Percentiles rank a stretch among this genome's conserved stretches.
phyloP scores from a whole-genome alignment of 2,797 vertebrate species.

The Aphelocoma californica region DNA sequence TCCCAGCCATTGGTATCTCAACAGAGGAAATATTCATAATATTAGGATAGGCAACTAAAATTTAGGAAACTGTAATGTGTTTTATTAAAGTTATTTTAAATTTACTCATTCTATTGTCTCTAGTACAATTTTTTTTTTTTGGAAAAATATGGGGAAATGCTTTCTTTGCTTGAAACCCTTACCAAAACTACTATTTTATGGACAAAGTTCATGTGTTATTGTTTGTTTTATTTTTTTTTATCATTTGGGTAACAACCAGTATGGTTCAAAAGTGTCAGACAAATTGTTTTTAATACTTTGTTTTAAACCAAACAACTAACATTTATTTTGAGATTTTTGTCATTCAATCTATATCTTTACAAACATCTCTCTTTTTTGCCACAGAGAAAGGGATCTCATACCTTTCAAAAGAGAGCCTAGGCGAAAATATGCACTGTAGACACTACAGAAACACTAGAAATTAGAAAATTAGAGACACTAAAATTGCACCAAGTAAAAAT shows the following conservation, averaged over 20 bases:
- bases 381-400: not conserved
- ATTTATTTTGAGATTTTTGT: not conserved
- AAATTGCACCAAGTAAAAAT: not conserved
- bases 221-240: not conserved
- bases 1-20: not conserved
- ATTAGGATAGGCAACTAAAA: not conserved
- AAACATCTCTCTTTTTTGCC: not conserved
- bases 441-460: not conserved
- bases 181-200: not conserved
- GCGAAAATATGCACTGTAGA: not conserved
- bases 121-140: not conserved
- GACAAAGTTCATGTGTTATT: not conserved
- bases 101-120: not conserved
- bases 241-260: not conserved
- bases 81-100: not conserved
- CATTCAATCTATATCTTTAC: not conserved
- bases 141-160: not conserved
- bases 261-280: not conserved
- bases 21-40: not conserved
- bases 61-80: not conserved
- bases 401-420: not conserved
- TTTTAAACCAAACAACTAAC: not conserved
- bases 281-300: not conserved
- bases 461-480: not conserved
- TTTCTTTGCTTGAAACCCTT: not conserved